A percentile compares a stretch with the other conserved stretches of the same genome.
Conservation (phyloP, 2,113 vertebrate genomes). For the Hystrix brachyura region DNA sequence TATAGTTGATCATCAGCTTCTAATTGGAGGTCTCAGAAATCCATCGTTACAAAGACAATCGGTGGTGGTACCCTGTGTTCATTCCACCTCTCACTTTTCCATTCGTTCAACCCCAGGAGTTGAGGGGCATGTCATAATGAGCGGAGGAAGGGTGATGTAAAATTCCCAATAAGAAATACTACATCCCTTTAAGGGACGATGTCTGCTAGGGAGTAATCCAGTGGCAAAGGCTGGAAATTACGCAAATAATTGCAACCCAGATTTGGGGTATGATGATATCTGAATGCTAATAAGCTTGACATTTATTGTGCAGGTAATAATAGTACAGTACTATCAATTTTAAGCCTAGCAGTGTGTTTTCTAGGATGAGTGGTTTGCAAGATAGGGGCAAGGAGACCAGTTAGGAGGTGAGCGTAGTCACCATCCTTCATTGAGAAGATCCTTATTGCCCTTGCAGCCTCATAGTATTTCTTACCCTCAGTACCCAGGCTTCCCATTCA, state of each 20-base stretch:
- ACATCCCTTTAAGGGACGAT: not conserved
- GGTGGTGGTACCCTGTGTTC: not conserved
- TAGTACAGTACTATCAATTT: no score
- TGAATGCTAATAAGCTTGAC: not conserved
- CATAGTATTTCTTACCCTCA: not conserved
- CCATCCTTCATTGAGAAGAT: fast-evolving
- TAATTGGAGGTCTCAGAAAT: not conserved
- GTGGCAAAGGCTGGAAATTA: not conserved
- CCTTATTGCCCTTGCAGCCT: not conserved
- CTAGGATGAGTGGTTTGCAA: not conserved
- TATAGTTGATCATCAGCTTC: not conserved
- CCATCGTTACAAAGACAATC: not conserved
- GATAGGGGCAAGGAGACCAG: not conserved
- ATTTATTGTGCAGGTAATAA: not conserved
- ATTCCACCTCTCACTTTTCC: not conserved
- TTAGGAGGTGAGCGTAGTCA: not conserved
- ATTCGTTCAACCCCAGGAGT: not conserved
- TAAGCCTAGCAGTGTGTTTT: not conserved
- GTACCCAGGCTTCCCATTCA: not conserved
- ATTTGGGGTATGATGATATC: not conserved
- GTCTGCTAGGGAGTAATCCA: not conserved
- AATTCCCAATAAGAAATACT: not conserved
- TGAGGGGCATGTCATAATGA: not conserved
- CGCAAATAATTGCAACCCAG: not conserved
- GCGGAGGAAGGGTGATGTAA: not conserved